Conservation (phyloP, 2,888 invertebrate species). For the Boloria euphrosyne region DNA sequence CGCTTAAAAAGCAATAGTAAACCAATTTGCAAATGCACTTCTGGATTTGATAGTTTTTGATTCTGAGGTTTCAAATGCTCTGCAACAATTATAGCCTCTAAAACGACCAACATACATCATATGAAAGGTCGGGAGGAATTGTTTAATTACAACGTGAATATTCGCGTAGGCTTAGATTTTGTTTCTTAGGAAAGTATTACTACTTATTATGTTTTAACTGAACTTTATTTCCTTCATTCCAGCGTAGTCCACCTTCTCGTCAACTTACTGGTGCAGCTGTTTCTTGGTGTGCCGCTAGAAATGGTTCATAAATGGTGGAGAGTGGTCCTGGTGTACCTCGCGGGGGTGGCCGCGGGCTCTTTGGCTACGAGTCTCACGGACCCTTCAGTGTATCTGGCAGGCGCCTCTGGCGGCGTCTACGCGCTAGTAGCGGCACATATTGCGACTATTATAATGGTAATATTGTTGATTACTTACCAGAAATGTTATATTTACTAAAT, state of each 20-base stretch:
- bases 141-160: too few relatives aligned
- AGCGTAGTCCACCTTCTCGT: constrained; percentile 94
- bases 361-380: constrained; percentile 91
- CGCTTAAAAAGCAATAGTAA: too few relatives aligned
- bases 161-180: too few relatives aligned
- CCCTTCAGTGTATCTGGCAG: constrained; percentile 91
- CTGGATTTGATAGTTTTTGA: too few relatives aligned
- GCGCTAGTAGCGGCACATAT: constrained; percentile 96
- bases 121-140: too few relatives aligned
- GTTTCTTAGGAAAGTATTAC: too few relatives aligned
- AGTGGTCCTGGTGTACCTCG: constrained; percentile 90
- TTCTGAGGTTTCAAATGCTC: too few relatives aligned
- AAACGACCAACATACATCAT: too few relatives aligned
- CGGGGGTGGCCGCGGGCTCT: constrained; percentile 93
- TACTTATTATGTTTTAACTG: background rate
- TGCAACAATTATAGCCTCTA: too few relatives aligned
- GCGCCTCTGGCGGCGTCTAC: constrained; percentile 97
- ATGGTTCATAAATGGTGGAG: constrained; percentile 98
- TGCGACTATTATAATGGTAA: constrained; percentile 93
- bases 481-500: background rate
- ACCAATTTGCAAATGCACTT: too few relatives aligned
- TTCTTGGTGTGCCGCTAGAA: constrained; percentile 96
- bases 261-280: constrained; percentile 94
- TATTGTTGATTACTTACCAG: constrained; percentile 34
- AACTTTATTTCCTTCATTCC: constrained; percentile 40